Base-by-base conservation (phyloP, 2,113 vertebrate genomes). In the Apteryx mantelli region DNA sequence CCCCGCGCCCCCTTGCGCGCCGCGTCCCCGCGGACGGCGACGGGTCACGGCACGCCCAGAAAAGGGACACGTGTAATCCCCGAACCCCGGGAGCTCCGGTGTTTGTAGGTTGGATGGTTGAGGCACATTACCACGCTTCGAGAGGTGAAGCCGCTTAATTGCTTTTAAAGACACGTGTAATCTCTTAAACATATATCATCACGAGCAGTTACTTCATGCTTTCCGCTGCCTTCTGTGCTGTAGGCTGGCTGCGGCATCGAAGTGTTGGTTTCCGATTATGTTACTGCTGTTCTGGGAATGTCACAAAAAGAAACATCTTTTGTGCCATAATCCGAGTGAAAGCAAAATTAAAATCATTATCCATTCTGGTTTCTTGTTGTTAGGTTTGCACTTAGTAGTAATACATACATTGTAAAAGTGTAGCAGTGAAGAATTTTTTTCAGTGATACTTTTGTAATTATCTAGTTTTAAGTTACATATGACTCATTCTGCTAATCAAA, bases 121-220 rank as follows among this genome's bases (percentile, higher is more conserved):
- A 38, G 36, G 36, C 36, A 38, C 36, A 38, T 68, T 34, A 9
- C 10, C 19, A 0, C 36, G 2, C 46, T 38, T 61, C 9, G 48
- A 36, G 9, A 63, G 58, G 40, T 25, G 21, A 44, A 40, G 24
- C 22, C 65, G 0, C 20, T 18, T 48, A 17, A 1, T 65, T 56
- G 42, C 12, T 40, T 73, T 66, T n/a, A 48, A 40, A 40, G 28
- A 32, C 24, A 3, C 19, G 58, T 87, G 7, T 0, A 30, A 4
- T 71, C n/a, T 84, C 11, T 5, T 36, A 7, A 40, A 8, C 15
- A 2, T 4, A 19, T 2, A 5, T 12, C 7, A 1, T 40, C 22
- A 1, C 17, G 26, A 74, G 38, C 24, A 11, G 4, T 40, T 52
- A 26, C 17, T 50, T 60, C 4, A 5, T 53, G 24, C 30, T 79